Evolutionary conservation across 2,113 vertebrate species (phyloP).

Genomic region (Rousettus leschenaultii): DNA sequence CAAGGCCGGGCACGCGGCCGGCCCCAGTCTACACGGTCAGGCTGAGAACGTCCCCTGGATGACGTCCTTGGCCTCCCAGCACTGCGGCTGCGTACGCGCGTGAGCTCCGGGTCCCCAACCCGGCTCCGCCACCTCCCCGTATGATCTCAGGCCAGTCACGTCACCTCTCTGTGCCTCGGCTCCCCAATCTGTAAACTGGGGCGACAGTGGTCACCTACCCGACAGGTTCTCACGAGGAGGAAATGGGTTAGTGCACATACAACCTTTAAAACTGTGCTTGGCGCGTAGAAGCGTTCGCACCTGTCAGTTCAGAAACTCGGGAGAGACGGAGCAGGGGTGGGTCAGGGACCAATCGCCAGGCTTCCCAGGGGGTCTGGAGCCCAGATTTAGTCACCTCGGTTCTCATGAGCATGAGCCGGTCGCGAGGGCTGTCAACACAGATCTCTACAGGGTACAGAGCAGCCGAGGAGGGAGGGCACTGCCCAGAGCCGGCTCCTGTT

Average conservation of each 20-base stretch:
- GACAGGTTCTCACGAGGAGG: neutral
- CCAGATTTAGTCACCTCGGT: rapidly evolving
- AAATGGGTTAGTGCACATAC: rapidly evolving
- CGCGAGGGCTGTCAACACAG: constrained; percentile 40
- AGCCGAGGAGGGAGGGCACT: constrained; percentile 36
- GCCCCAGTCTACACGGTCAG: rapidly evolving
- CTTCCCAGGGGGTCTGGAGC: neutral
- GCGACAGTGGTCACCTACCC: rapidly evolving
- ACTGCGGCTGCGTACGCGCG: rapidly evolving
- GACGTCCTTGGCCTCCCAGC: neutral
- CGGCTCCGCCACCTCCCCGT: neutral
- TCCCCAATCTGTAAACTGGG: neutral
- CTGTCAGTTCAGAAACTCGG: neutral
- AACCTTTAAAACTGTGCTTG: neutral
- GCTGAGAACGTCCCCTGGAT: neutral
- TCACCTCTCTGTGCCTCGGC: neutral
- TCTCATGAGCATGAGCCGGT: constrained; percentile 32
- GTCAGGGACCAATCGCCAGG: too few relatives aligned
- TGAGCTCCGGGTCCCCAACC: neutral
- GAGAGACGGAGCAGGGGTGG: neutral
- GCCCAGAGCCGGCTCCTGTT: constrained; percentile 57
- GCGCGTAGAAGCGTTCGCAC: rapidly evolving
- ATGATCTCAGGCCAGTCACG: neutral
- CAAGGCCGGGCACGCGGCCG: too few relatives aligned
- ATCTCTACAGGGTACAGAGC: neutral